A percentile compares a stretch with the other conserved stretches of the same genome.
phyloP scores from a whole-genome alignment of 2,888 invertebrate species.

The Acanthococcus lagerstroemiae region DNA sequence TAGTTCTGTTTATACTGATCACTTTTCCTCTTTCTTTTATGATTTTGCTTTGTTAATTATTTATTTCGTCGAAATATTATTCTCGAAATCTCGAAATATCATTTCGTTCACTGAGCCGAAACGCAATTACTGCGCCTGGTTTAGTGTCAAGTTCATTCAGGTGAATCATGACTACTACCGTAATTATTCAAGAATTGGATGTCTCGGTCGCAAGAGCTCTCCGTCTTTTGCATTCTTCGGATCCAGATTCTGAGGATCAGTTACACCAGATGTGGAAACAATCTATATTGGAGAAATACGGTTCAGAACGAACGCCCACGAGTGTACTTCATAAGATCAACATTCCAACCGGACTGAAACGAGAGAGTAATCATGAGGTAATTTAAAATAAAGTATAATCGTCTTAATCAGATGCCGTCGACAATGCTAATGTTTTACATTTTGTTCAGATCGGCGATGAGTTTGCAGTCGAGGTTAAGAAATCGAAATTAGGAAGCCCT shows the following conservation, averaged over 20 bases:
- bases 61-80: too few species aligned
- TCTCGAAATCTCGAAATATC: too few species aligned
- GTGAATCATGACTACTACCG: slow-evolving; percentile 5
- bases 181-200: slow-evolving; percentile 12
- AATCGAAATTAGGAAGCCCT: slow-evolving; percentile 1
- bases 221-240: slow-evolving; percentile 8
- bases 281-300: slow-evolving; percentile 20
- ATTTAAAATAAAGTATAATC: too few species aligned
- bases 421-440: not conserved
- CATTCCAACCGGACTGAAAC: slow-evolving; percentile 12
- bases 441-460: not conserved
- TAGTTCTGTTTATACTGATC: too few species aligned
- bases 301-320: slow-evolving; percentile 14
- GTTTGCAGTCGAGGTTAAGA: slow-evolving; percentile 3
- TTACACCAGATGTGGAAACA: slow-evolving; percentile 18
- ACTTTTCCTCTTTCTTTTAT: too few species aligned
- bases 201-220: slow-evolving; percentile 4
- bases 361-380: slow-evolving; percentile 12
- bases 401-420: too few species aligned
- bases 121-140: too few species aligned
- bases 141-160: too few species aligned
- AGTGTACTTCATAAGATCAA: slow-evolving; percentile 25
- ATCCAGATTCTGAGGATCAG: slow-evolving; percentile 12
- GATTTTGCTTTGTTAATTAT: too few species aligned
- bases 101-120: too few species aligned